Conservation (phyloP, 2,888 invertebrate genomes). For the Pterostichus madidus region DNA sequence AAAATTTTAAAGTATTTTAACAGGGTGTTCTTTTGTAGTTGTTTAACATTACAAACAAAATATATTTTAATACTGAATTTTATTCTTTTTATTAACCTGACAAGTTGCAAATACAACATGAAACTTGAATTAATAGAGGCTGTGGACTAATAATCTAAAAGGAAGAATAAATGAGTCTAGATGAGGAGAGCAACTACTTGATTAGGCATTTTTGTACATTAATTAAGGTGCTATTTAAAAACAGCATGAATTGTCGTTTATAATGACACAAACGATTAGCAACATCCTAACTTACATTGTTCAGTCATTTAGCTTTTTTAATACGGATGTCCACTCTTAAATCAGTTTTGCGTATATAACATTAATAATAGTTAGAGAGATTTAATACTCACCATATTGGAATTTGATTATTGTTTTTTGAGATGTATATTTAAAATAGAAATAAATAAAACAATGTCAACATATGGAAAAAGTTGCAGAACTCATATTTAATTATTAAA, state of each 20-base stretch:
- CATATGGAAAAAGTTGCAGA: too few relatives aligned
- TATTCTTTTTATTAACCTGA: constrained; percentile 10
- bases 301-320: constrained; percentile 62
- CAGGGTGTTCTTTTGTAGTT: constrained; percentile 37
- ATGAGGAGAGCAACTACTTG: constrained; percentile 19
- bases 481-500: too few relatives aligned
- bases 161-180: constrained; percentile 14
- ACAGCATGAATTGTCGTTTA: constrained; percentile 60
- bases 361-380: not conserved
- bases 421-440: too few relatives aligned
- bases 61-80: constrained; percentile 62
- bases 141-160: not conserved
- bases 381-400: not conserved
- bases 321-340: constrained; percentile 64
- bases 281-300: constrained; percentile 74
- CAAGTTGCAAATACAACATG: constrained; percentile 1
- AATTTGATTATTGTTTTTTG: too few relatives aligned
- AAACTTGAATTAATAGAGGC: not conserved
- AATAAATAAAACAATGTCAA: too few relatives aligned
- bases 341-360: constrained; percentile 29
- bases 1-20: constrained; percentile 26
- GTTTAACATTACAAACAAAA: constrained; percentile 30
- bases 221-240: constrained; percentile 63
- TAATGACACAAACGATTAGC: constrained; percentile 71
- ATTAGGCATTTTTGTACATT: constrained; percentile 57